phyloP scores from a whole-genome alignment of 2,797 vertebrate species.

The Lepus oiostolus region DNA sequence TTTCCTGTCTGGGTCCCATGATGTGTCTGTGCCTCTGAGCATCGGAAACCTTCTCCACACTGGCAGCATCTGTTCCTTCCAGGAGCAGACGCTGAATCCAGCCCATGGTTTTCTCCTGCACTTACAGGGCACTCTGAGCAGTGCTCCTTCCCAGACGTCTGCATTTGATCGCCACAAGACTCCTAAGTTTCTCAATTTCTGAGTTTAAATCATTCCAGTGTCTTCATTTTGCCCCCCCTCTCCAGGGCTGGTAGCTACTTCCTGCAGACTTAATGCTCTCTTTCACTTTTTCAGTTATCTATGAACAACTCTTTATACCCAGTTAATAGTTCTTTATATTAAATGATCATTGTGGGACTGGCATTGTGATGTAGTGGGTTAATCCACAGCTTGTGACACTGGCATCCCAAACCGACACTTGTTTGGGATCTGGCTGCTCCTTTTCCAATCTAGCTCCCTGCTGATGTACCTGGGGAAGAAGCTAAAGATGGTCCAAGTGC shows the following conservation, averaged over 20 bases:
- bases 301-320: no score
- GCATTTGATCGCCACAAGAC: neutral
- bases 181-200: no score
- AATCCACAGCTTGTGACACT: no score
- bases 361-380: no score
- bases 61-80: neutral
- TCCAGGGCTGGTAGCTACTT: neutral
- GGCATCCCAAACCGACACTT: no score
- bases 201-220: neutral
- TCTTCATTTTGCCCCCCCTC: neutral
- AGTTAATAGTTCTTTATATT: neutral
- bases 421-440: no score
- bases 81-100: neutral
- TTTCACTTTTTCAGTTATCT: neutral
- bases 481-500: no score
- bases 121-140: neutral
- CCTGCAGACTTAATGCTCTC: neutral
- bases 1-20: neutral
- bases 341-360: neutral
- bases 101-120: neutral
- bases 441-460: no score
- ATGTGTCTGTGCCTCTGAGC: neutral
- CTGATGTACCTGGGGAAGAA: no score
- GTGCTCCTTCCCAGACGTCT: neutral
- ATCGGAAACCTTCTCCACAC: neutral